Evolutionary conservation across 2,113 vertebrate species (phyloP).

Genomic region (Elaphurus davidianus): DNA sequence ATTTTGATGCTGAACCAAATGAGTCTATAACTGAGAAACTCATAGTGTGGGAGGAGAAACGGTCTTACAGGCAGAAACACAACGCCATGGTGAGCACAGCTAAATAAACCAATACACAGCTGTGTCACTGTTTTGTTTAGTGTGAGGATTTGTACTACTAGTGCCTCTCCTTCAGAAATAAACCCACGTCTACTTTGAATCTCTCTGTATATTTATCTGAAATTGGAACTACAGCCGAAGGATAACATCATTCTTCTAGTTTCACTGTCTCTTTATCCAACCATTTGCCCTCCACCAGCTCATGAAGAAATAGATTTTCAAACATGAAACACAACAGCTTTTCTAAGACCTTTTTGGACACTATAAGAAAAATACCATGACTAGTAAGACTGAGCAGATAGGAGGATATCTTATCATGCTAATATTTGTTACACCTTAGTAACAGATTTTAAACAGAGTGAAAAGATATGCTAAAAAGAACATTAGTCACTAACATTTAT

Average conservation of each 20-base stretch:
- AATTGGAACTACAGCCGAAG: background rate
- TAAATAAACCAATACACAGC: background rate
- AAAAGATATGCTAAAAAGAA: background rate
- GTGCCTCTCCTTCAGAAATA: conserved; percentile 8
- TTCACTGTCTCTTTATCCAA: background rate
- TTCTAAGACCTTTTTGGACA: background rate
- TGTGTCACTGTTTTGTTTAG: background rate
- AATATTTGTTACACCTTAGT: background rate
- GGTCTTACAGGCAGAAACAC: background rate
- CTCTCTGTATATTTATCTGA: conserved; percentile 12
- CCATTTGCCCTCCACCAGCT: background rate
- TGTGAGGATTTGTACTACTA: background rate
- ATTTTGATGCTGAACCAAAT: background rate
- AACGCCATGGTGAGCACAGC: background rate
- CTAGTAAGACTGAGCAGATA: background rate
- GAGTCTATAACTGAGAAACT: background rate
- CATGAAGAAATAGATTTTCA: background rate
- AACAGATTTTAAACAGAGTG: background rate
- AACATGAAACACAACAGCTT: background rate
- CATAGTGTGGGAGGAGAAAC: background rate
- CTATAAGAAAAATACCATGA: background rate
- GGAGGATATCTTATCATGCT: background rate
- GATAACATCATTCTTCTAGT: background rate
- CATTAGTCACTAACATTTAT: background rate
- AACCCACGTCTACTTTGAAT: background rate